Evolutionary conservation across 2,113 vertebrate genomes (phyloP).

Genomic region (Glareola pratincola): DNA sequence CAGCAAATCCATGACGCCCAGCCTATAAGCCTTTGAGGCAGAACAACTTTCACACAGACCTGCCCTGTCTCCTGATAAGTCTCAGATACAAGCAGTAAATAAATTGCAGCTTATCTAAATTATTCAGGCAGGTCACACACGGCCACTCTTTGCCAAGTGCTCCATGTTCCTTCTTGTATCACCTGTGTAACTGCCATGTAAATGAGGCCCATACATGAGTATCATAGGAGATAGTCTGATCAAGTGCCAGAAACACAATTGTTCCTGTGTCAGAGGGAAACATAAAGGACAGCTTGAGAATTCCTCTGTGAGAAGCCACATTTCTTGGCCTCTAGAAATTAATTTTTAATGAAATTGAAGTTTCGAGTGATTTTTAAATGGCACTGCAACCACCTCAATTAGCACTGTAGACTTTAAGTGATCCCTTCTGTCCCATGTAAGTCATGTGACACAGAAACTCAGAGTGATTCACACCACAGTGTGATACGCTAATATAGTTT

Average conservation of each 20-base stretch:
- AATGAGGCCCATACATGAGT: not conserved
- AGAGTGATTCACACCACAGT: not conserved
- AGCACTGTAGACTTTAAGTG: not conserved
- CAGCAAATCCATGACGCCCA: not conserved
- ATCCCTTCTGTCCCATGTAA: not conserved
- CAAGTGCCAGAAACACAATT: not conserved
- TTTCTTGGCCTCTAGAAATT: not conserved
- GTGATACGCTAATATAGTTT: not conserved
- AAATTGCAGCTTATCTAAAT: not conserved
- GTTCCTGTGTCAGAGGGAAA: not conserved
- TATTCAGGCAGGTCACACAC: not conserved
- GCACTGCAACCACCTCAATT: not conserved
- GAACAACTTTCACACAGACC: not conserved
- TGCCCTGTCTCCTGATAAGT: not conserved
- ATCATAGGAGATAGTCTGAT: not conserved
- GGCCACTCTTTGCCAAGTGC: not conserved
- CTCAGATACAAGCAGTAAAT: not conserved
- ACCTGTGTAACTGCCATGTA: not conserved
- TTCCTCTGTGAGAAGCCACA: not conserved
- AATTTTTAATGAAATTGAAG: not conserved
- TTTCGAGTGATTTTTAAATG: not conserved
- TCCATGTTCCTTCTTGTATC: not conserved
- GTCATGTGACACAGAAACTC: not conserved
- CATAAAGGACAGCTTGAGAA: not conserved
- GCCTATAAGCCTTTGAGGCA: not conserved